Percentiles rank a stretch among this genome's conserved stretches.
Evolutionary conservation across 2,113 vertebrate genomes (phyloP).

Genomic region (Desmodus rotundus): DNA sequence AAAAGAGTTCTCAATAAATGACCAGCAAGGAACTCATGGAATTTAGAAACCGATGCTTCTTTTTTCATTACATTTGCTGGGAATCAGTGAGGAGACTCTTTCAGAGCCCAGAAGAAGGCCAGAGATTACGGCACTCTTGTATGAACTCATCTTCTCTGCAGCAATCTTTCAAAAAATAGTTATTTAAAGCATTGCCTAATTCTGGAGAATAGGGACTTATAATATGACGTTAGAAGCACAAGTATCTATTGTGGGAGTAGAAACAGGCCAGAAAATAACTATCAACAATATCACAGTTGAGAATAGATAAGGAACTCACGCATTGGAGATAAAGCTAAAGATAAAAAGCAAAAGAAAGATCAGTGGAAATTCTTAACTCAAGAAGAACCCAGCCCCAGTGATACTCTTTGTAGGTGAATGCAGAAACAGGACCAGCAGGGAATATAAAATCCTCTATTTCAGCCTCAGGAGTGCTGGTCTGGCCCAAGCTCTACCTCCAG

Average conservation of each 20-base stretch:
- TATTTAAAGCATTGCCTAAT: not conserved
- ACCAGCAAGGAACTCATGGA: not conserved
- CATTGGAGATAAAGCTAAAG: slow-evolving; percentile 49
- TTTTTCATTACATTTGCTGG: not conserved
- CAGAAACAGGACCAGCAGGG: not conserved
- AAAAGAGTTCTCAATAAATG: not conserved
- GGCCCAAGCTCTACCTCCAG: not conserved
- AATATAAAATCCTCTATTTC: not conserved
- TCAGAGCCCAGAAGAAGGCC: not conserved
- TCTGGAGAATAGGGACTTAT: not conserved
- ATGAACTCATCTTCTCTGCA: not conserved
- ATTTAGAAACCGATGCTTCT: not conserved
- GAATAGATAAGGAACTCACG: slow-evolving; percentile 35
- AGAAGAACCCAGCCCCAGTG: not conserved
- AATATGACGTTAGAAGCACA: slow-evolving; percentile 2
- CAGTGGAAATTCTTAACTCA: not conserved
- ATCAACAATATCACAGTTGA: not conserved
- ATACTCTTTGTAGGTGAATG: not conserved
- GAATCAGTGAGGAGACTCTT: not conserved
- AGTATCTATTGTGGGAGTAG: not conserved
- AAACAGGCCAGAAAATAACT: not conserved
- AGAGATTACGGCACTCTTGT: not conserved
- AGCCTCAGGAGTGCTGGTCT: not conserved
- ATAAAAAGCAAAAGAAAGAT: slow-evolving; percentile 22
- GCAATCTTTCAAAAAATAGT: not conserved